Percentiles rank a stretch among this genome's conserved stretches.
These are phyloP conservation scores for Pachypanchax playfairii DNA, from an alignment of 2,113 vertebrate genomes.

Conservation along the genomic window DNA sequence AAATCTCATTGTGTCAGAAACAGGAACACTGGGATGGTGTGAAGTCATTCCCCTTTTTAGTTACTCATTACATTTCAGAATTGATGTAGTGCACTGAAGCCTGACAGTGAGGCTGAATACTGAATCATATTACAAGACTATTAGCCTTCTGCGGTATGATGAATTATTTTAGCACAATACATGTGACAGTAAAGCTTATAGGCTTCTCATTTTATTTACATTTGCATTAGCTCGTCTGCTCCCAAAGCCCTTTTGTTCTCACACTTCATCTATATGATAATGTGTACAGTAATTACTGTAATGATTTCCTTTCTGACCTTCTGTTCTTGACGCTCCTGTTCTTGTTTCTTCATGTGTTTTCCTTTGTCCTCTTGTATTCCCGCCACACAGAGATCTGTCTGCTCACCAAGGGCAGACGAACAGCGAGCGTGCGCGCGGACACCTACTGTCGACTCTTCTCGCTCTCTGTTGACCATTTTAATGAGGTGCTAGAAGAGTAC, in stretches of 20 bases:
- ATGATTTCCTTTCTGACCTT: conserved; percentile 12
- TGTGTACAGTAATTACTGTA: conserved; percentile 31
- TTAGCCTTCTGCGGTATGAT: conserved; percentile 59
- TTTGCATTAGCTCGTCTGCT: conserved; percentile 35
- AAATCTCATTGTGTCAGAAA: conserved; percentile 13
- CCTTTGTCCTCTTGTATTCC: conserved; percentile 15
- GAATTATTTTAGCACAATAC: conserved; percentile 39
- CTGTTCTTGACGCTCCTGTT: conserved; percentile 7
- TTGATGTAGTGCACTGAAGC: conserved; percentile 5
- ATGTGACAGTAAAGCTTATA: conserved; percentile 47
- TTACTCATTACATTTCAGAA: conserved; percentile 16
- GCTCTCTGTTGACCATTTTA: conserved; percentile 97
- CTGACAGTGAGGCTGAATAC: conserved; percentile 16
- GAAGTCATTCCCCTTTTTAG: conserved; percentile 7
- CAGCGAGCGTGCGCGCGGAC: conserved; percentile 96
- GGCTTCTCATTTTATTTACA: conserved; percentile 59
- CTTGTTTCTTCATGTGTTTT: conserved; percentile 13
- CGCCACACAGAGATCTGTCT: conserved; percentile 90
- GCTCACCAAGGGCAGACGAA: conserved; percentile 95
- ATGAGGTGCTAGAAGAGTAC: conserved; percentile 97
- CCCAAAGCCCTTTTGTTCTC: conserved; percentile 14
- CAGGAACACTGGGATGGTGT: conserved; percentile 1
- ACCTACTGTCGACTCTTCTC: conserved; percentile 98
- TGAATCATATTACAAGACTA: conserved; percentile 42
- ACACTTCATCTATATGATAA: conserved; percentile 58